phyloP scores from a whole-genome alignment of 2,888 invertebrate genomes.

The Desoria tigrina region DNA sequence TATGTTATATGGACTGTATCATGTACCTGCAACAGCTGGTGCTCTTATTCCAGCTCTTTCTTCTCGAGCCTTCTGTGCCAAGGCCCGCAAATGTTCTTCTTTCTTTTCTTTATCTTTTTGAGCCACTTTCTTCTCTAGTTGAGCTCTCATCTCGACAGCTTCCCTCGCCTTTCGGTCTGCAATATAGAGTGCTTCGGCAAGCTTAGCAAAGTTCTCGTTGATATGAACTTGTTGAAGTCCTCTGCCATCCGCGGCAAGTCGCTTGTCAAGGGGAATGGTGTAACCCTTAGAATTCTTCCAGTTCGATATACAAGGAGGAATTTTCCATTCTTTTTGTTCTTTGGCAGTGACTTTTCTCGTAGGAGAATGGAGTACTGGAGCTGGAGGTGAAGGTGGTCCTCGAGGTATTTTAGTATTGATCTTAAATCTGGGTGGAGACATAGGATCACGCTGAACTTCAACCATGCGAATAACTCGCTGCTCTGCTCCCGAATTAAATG shows the following conservation, averaged over 20 bases:
- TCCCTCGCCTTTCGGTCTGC: conserved; percentile 96
- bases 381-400: conserved; percentile 97
- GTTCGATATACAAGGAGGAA: conserved; percentile 97
- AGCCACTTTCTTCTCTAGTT: conserved; percentile 91
- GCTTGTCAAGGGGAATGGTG: conserved; percentile 96
- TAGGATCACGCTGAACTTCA: conserved; percentile 91
- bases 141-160: conserved; percentile 94
- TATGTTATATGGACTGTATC: no score
- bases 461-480: conserved; percentile 96
- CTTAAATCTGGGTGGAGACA: conserved; percentile 96
- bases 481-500: conserved; percentile 94
- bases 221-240: conserved; percentile 96
- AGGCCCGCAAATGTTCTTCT: conserved; percentile 86
- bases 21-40: conserved; percentile 28
- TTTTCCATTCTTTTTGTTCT: conserved; percentile 99
- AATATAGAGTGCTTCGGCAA: conserved; percentile 96
- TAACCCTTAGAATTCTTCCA: conserved; percentile 99
- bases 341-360: conserved; percentile 94
- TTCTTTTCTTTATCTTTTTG: conserved; percentile 98
- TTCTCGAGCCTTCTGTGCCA: conserved; percentile 94
- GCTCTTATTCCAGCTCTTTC: conserved; percentile 80
- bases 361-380: conserved; percentile 97
- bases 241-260: conserved; percentile 95
- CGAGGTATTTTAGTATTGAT: conserved; percentile 99
- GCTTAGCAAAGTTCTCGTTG: conserved; percentile 98